Evolutionary conservation across 2,888 invertebrate genomes (phyloP).

Genomic region (Drosophila yooni): DNA sequence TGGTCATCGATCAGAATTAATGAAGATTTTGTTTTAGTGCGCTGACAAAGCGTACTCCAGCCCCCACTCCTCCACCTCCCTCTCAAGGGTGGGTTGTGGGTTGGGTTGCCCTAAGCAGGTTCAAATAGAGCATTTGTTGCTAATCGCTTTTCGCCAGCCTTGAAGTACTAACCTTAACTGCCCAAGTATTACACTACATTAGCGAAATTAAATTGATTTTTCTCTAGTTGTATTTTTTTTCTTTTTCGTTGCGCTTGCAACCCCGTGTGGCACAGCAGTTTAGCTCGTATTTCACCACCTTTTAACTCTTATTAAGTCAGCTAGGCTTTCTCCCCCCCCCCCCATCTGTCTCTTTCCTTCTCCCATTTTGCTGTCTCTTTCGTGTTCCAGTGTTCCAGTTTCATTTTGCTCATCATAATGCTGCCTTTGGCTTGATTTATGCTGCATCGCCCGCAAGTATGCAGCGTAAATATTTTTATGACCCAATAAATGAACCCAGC

Average conservation of each 20-base stretch:
- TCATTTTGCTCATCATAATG: constrained; percentile 58
- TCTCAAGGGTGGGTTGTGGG: constrained; percentile 2
- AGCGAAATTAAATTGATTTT: constrained; percentile 83
- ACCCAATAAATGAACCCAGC: constrained; percentile 61
- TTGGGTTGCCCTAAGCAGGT: constrained; percentile 43
- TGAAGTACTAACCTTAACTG: constrained; percentile 59
- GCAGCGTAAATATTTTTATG: constrained; percentile 77
- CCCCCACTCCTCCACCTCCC: neutral
- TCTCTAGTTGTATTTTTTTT: constrained; percentile 3
- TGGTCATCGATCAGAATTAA: constrained; percentile 86
- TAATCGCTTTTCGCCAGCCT: constrained; percentile 60
- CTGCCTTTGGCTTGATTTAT: constrained; percentile 74
- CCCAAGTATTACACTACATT: constrained; percentile 81
- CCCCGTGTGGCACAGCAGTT: constrained; percentile 33
- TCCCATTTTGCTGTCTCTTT: neutral
- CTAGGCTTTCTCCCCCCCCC: neutral
- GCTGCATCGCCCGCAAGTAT: constrained; percentile 78
- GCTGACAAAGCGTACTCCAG: constrained; percentile 26
- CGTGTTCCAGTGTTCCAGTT: constrained; percentile 7
- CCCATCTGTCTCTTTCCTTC: neutral
- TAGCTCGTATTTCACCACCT: constrained; percentile 59
- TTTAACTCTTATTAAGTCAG: constrained; percentile 46
- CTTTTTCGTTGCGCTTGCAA: constrained; percentile 22
- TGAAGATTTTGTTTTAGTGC: constrained; percentile 82
- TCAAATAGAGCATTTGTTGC: constrained; percentile 75